Evolutionary conservation across 2,113 vertebrate species (phyloP).

Genomic region (Lepus timidus): DNA sequence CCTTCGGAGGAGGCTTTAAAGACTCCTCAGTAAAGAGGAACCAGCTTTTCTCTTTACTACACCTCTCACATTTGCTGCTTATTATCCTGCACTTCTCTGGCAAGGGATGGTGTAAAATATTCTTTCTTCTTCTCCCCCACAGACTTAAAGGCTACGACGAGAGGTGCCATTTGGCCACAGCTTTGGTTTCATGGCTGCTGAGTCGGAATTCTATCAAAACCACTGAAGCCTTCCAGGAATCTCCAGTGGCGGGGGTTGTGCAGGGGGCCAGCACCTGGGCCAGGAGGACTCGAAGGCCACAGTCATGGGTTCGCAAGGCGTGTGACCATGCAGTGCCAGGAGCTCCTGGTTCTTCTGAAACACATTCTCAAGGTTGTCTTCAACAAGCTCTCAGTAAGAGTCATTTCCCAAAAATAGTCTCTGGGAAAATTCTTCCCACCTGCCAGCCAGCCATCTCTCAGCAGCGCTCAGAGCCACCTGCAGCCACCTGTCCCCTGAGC

Average conservation of each 20-base stretch:
- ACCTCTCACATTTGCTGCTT: background rate
- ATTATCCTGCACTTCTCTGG: background rate
- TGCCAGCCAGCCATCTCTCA: slow-evolving; percentile 52
- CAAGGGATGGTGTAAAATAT: background rate
- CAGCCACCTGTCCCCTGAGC: background rate
- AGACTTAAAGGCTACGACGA: background rate
- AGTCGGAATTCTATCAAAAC: slow-evolving; percentile 18
- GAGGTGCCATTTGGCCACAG: slow-evolving; percentile 15
- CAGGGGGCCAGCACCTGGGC: background rate
- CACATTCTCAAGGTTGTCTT: slow-evolving; percentile 61
- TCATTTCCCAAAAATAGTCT: slow-evolving; percentile 65
- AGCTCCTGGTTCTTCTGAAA: slow-evolving; percentile 22
- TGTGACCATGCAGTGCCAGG: background rate
- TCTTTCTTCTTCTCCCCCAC: background rate
- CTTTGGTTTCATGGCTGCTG: slow-evolving; percentile 29
- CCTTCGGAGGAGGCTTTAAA: background rate
- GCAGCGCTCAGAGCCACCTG: background rate
- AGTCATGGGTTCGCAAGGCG: background rate
- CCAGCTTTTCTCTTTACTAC: slow-evolving; percentile 32
- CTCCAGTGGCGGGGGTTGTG: background rate
- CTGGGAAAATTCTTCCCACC: slow-evolving; percentile 69
- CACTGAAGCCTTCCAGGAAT: background rate
- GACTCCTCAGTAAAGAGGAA: background rate
- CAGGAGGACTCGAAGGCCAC: background rate
- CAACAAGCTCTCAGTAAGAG: slow-evolving; percentile 66